These are phyloP conservation scores for Drosophila subpulchrella DNA, from an alignment of 1,140 invertebrate species.

Conservation along the genomic window DNA sequence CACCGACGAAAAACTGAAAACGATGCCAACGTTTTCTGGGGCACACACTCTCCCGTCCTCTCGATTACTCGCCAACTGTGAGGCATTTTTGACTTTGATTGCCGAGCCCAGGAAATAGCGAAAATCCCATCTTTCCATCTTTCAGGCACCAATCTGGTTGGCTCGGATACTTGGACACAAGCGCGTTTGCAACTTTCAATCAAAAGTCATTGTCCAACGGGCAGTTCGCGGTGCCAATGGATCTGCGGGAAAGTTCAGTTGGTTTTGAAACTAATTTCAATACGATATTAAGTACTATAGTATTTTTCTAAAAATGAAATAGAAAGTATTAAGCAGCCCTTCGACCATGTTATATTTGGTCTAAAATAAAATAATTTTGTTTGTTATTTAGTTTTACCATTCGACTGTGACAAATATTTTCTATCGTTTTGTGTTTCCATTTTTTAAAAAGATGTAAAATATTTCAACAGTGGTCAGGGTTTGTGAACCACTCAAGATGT, in stretches of 20 bases:
- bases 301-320: too few species aligned
- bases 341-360: too few species aligned
- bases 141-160: conserved; percentile 5
- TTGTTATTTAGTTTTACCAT: too few species aligned
- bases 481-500: neutral
- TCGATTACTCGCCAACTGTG: conserved; percentile 66
- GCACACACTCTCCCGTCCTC: neutral
- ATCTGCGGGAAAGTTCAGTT: neutral
- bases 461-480: too few species aligned
- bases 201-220: conserved; percentile 22
- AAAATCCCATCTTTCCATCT: neutral
- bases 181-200: conserved; percentile 32
- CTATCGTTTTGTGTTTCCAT: too few species aligned
- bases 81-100: conserved; percentile 71
- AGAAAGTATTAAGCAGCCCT: too few species aligned
- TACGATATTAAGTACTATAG: too few species aligned
- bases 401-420: too few species aligned
- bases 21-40: conserved; percentile 12
- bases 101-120: neutral
- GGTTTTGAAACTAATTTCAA: too few species aligned
- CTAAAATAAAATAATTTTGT: too few species aligned
- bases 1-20: conserved; percentile 46
- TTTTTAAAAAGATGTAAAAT: too few species aligned
- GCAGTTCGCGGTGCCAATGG: neutral
- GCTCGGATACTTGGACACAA: neutral